These are phyloP conservation scores for Mythimna lalbum DNA, from an alignment of 2,888 invertebrate species.

Conservation along the genomic window DNA sequence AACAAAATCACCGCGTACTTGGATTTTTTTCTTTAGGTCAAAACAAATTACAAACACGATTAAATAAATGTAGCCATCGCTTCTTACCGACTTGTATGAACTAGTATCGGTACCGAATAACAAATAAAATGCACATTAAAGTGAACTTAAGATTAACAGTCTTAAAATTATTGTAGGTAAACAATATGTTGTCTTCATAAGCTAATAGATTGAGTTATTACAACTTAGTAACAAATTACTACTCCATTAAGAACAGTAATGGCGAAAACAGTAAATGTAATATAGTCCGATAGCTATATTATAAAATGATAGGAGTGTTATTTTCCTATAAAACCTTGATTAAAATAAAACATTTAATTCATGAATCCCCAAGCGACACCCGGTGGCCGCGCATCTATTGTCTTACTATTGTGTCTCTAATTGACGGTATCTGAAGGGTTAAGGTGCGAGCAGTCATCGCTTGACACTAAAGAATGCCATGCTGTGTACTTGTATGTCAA, in stretches of 20 bases:
- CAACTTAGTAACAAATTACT: constrained; percentile 20
- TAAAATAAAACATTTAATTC: background rate
- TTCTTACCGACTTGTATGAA: constrained; percentile 7
- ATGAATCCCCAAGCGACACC: too few species aligned
- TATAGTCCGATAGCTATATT: background rate
- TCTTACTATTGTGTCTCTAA: too few species aligned
- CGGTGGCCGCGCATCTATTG: too few species aligned
- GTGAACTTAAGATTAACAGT: constrained; percentile 72
- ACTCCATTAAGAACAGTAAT: constrained; percentile 3
- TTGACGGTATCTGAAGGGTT: too few species aligned
- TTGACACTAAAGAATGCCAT: background rate
- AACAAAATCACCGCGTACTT: constrained; percentile 1
- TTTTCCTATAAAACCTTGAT: background rate
- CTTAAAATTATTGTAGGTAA: constrained; percentile 69
- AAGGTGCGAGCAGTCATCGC: background rate
- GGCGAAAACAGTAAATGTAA: background rate
- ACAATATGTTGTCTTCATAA: constrained; percentile 34
- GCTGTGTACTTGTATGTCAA: background rate
- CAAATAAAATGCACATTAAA: constrained; percentile 66
- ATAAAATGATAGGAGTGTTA: background rate
- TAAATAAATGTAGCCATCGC: constrained; percentile 36
- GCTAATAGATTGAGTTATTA: constrained; percentile 4
- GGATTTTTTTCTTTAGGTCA: constrained; percentile 9
- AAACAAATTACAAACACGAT: constrained; percentile 56
- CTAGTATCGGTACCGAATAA: constrained; percentile 44